A percentile compares a stretch with the other conserved stretches of the same genome.
These are phyloP conservation scores for Muschampia plurimacula DNA, from an alignment of 2,888 invertebrate genomes.

Conservation along the genomic window DNA sequence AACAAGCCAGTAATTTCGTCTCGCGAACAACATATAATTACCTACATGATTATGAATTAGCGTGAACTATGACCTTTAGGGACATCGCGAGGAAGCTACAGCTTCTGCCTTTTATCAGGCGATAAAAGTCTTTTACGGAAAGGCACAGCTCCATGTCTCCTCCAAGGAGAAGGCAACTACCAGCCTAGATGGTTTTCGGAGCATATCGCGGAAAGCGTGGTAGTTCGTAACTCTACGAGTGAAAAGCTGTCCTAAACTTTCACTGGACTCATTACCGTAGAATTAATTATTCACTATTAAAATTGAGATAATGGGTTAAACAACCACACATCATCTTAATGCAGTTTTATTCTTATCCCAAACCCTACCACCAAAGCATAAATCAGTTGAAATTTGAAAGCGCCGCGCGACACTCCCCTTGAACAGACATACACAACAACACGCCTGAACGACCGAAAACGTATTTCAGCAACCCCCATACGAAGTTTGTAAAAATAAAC, in stretches of 20 bases:
- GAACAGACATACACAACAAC: constrained; percentile 16
- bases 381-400: constrained; percentile 21
- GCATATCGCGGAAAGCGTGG: too few species aligned
- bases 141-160: background rate
- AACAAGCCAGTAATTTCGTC: too few species aligned
- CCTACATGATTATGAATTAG: too few species aligned
- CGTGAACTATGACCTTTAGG: background rate
- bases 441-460: constrained; percentile 1
- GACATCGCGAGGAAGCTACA: background rate
- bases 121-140: background rate
- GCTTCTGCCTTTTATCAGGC: background rate
- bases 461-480: constrained; percentile 19
- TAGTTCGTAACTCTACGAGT: background rate
- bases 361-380: constrained; percentile 3
- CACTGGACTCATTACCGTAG: background rate
- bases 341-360: constrained; percentile 2
- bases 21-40: too few species aligned
- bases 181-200: too few species aligned
- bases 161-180: background rate
- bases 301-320: background rate
- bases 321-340: background rate
- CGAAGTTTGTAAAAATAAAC: constrained; percentile 36
- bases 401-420: constrained; percentile 27
- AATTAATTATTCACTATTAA: background rate
- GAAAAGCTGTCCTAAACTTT: background rate